These are phyloP conservation scores for Drosophila histrio DNA, from an alignment of 2,888 invertebrate genomes.

Conservation along the genomic window DNA sequence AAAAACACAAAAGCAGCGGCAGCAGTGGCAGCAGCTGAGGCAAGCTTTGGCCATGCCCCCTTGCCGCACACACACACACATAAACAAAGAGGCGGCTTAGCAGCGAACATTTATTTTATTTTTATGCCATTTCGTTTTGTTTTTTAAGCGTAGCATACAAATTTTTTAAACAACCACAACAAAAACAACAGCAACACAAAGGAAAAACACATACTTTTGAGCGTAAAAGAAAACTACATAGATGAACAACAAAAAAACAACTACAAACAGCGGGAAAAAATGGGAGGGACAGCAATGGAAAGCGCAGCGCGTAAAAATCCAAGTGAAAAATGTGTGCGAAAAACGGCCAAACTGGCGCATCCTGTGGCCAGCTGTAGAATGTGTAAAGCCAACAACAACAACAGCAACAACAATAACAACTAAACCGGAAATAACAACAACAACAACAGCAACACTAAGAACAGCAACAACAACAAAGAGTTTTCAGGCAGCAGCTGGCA, in stretches of 20 bases:
- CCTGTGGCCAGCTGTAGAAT: constrained; percentile 63
- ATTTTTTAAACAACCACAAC: constrained; percentile 54
- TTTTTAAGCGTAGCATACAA: constrained; percentile 65
- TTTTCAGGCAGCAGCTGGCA: constrained; percentile 50
- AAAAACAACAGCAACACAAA: constrained; percentile 31
- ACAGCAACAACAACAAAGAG: constrained; percentile 16
- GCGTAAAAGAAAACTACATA: constrained; percentile 50
- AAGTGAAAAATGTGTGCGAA: constrained; percentile 64
- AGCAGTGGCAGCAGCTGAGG: constrained; percentile 39
- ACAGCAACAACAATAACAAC: constrained; percentile 27
- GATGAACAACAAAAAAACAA: no score
- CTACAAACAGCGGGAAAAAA: no score
- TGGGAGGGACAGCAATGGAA: constrained; percentile 2
- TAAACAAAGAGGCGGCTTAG: constrained; percentile 71
- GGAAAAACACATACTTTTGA: constrained; percentile 29
- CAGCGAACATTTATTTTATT: constrained; percentile 63
- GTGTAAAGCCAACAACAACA: constrained; percentile 24
- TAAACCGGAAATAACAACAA: constrained; percentile 21
- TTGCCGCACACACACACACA: constrained; percentile 20
- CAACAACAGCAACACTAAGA: constrained; percentile 23
- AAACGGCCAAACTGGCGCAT: constrained; percentile 68
- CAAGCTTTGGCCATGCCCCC: constrained; percentile 56
- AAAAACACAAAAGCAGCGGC: constrained; percentile 34
- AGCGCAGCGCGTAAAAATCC: constrained; percentile 53
- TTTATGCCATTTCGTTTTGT: constrained; percentile 63